phyloP scores from a whole-genome alignment of 2,797 vertebrate genomes.

The Calcarius lapponicus region DNA sequence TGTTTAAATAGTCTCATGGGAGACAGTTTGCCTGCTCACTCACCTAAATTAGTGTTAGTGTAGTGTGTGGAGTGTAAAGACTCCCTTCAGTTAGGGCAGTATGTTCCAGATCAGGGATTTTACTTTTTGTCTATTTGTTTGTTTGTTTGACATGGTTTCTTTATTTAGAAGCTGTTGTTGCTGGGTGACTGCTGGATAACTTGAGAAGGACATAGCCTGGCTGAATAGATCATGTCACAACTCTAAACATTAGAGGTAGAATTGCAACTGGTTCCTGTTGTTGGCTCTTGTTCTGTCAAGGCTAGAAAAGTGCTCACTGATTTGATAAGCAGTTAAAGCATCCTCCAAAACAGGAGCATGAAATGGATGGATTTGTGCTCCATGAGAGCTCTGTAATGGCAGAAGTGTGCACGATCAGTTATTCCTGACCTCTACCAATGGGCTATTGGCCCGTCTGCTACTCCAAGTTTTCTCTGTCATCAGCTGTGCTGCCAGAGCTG shows the following conservation, averaged over 20 bases:
- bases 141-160: neutral
- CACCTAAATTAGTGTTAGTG: constrained; percentile 19
- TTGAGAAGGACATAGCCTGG: constrained; percentile 2
- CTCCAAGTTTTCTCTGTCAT: neutral
- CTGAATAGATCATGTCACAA: constrained; percentile 3
- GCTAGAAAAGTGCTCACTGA: neutral
- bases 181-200: constrained; percentile 22
- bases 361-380: neutral
- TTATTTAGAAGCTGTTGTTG: constrained; percentile 26
- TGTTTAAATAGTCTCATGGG: neutral
- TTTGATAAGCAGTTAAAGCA: neutral
- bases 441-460: neutral
- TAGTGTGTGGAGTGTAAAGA: neutral
- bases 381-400: neutral
- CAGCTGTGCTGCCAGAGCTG: constrained; percentile 43
- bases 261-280: neutral
- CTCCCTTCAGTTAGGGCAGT: constrained; percentile 15
- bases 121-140: neutral
- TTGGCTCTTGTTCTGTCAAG: constrained; percentile 9
- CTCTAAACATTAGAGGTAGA: neutral
- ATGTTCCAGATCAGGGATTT: constrained; percentile 22
- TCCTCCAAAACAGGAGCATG: neutral
- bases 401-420: constrained; percentile 4
- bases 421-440: neutral
- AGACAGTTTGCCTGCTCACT: neutral